Conservation (phyloP, 2,113 vertebrate species). For the Microtus richardsoni region DNA sequence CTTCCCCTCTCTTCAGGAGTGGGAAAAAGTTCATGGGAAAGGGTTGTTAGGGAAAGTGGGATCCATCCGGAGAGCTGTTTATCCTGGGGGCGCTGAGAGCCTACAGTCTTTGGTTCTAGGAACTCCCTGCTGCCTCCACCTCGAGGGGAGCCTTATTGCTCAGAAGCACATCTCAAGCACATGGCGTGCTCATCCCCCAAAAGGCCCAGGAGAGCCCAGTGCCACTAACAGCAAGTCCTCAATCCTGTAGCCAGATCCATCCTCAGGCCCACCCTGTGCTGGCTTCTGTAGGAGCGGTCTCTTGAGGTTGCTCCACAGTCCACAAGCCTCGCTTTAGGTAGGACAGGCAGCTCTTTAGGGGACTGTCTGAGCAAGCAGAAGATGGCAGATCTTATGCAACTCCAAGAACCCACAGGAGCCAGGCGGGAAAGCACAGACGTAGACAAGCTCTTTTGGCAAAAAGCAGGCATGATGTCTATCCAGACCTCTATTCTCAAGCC, state of each 20-base stretch:
- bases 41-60: background rate
- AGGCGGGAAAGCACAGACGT: background rate
- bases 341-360: background rate
- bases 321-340: background rate
- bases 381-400: rapidly evolving
- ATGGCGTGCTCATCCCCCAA: rapidly evolving
- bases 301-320: background rate
- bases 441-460: background rate
- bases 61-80: background rate
- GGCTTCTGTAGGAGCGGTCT: background rate
- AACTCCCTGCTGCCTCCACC: background rate
- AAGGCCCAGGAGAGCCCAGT: background rate
- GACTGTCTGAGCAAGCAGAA: background rate
- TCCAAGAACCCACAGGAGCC: background rate
- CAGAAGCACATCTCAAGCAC: background rate
- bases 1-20: background rate
- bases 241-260: rapidly evolving
- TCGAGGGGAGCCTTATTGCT: rapidly evolving
- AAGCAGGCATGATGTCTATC: background rate
- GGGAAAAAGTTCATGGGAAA: background rate
- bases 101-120: background rate
- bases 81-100: background rate
- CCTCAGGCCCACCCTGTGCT: background rate
- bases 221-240: background rate
- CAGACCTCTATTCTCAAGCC: background rate